Base-by-base conservation (phyloP, 2,797 vertebrate genomes). In the Ataeniobius toweri region DNA sequence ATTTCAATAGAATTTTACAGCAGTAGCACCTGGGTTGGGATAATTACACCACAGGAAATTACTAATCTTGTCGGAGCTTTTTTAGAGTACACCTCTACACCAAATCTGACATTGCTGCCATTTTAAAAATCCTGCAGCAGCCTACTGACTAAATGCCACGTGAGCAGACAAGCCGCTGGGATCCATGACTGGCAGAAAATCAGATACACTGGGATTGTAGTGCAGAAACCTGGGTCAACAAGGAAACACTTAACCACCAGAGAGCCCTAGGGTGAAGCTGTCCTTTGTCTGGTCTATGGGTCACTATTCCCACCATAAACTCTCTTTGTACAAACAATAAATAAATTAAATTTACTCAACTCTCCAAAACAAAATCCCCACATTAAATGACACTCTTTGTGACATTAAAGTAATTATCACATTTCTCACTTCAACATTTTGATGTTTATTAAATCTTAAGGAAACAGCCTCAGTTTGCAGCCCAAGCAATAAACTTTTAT, bases 141-240 rank as follows among this genome's bases (percentile, higher is more conserved):
- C 22, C 18, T 41, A 75, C 56, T 86, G 73, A 88, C 84, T 56
- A 61, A 75, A 71, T 80, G 80, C 78, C 81, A 79, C n/a, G 59
- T 88, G 80, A 87, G 78, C 80, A 76, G 71, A 78, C 72, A 67
- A 61, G 77, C 75, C 77, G 48, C 70, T 79, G 65, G 70, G 79
- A 84, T 78, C 78, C 61, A 58, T 55, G 6, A 68, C 71, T 89
- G 89, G 85, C 84, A 85, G 79, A 73, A 80, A 67, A 81, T 83
- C 85, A 87, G 74, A 83, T 55, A 79, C 80, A 80, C 80, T 82
- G 69, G 80, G 71, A 87, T 86, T 76, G 81, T 69, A 71, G 83
- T 76, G 80, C 16, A 1, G 74, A 81, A 87, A 85, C 76, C 81
- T 82, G 75, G 87, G 86, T 88, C 88, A 89, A 77, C 76, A 76